Conservation (phyloP, 2,888 invertebrate species). For the Drosophila tanythrix region DNA sequence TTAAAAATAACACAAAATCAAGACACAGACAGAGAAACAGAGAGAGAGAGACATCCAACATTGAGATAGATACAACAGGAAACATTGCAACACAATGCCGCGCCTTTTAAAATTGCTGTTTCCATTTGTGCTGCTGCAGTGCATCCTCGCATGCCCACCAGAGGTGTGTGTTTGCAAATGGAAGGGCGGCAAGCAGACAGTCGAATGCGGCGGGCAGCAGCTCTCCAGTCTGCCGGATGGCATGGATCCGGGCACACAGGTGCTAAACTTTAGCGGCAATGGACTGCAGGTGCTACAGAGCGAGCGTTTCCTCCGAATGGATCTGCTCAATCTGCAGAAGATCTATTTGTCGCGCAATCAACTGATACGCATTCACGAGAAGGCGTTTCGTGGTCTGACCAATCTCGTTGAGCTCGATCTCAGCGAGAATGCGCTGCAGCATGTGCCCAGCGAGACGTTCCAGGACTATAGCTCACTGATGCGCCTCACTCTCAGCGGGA, state of each 20-base stretch:
- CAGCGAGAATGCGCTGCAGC: conserved; percentile 91
- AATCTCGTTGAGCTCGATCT: conserved; percentile 95
- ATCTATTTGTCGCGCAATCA: conserved; percentile 92
- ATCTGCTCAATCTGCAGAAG: conserved; percentile 93
- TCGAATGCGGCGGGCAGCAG: conserved; percentile 93
- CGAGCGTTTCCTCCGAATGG: conserved; percentile 91
- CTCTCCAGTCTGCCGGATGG: conserved; percentile 91
- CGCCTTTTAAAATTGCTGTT: conserved; percentile 24
- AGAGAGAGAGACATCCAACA: neutral
- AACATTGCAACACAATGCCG: conserved; percentile 31
- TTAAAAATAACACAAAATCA: conserved; percentile 7
- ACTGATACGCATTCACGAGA: conserved; percentile 91
- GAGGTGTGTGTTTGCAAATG: conserved; percentile 93
- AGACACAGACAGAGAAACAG: neutral
- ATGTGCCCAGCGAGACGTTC: conserved; percentile 92
- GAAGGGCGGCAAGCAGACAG: conserved; percentile 96
- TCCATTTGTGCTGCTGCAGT: conserved; percentile 23
- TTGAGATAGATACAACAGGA: conserved; percentile 7
- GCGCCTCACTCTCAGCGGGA: conserved; percentile 92
- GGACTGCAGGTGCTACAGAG: conserved; percentile 91
- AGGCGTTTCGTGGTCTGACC: conserved; percentile 92
- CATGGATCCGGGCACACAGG: conserved; percentile 93
- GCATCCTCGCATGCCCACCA: conserved; percentile 87
- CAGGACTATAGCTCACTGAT: conserved; percentile 92
- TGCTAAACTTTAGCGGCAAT: conserved; percentile 93